Evolutionary conservation across 2,797 vertebrate species (phyloP).

Genomic region (Dromococcyx pavoninus): DNA sequence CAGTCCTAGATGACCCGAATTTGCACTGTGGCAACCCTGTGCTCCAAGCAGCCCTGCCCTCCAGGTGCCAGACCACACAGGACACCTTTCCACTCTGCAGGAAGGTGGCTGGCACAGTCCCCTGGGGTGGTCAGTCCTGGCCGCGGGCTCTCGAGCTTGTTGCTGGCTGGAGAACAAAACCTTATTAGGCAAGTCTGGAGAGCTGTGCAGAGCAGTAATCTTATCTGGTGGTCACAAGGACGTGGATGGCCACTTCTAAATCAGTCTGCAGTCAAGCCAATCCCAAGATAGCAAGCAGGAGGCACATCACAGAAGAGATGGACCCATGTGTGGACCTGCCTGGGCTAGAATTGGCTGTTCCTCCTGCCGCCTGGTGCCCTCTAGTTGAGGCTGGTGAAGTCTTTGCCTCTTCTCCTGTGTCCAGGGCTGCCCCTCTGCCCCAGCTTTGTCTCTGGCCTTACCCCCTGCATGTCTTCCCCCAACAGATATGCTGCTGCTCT

Average conservation of each 20-base stretch:
- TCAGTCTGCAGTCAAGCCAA: conserved; percentile 54
- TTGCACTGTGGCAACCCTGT: neutral
- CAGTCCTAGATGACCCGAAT: neutral
- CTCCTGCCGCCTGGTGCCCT: neutral
- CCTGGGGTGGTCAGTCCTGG: neutral
- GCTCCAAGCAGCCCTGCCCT: neutral
- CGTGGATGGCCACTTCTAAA: conserved; percentile 61
- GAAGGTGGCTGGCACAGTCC: conserved; percentile 5
- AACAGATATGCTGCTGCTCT: conserved; percentile 92
- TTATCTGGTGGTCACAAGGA: conserved; percentile 71
- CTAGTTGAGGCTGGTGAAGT: neutral
- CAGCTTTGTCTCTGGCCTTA: neutral
- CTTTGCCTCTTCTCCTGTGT: neutral
- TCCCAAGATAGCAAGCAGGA: conserved; percentile 64
- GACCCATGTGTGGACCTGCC: neutral
- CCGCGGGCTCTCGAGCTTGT: neutral
- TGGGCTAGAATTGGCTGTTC: neutral
- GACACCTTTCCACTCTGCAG: neutral
- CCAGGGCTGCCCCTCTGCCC: neutral
- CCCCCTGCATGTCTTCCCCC: neutral
- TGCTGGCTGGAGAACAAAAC: conserved; percentile 2
- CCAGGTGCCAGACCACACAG: neutral
- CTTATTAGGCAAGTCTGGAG: conserved; percentile 68
- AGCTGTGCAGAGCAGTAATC: conserved; percentile 54
- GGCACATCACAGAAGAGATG: neutral